These are phyloP conservation scores for Rhinolophus sinicus DNA, from an alignment of 2,113 vertebrate genomes.

Conservation along the genomic window DNA sequence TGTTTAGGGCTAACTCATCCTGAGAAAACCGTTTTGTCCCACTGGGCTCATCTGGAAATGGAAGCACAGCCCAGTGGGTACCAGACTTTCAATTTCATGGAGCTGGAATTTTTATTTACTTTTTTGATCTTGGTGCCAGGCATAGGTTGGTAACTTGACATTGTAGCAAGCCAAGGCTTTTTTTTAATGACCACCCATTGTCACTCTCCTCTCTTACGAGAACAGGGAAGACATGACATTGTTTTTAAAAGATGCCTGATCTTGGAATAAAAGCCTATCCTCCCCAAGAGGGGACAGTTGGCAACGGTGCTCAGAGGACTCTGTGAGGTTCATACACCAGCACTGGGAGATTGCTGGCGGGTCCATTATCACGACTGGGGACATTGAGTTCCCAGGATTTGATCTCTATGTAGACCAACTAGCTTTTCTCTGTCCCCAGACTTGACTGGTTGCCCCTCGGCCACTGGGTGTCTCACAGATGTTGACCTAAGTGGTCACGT, in stretches of 20 bases:
- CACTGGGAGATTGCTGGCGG: rapidly evolving
- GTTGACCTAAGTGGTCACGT: neutral
- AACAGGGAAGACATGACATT: neutral
- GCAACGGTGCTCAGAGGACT: rapidly evolving
- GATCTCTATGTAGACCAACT: neutral
- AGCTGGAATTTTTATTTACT: neutral
- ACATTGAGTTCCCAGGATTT: neutral
- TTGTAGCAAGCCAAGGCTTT: neutral
- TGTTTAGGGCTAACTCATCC: neutral
- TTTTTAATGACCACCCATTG: neutral
- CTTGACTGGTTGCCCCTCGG: neutral
- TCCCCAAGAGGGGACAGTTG: neutral
- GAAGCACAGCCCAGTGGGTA: neutral
- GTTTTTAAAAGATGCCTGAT: neutral
- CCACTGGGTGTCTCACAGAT: rapidly evolving
- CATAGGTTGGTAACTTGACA: neutral
- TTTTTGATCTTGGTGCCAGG: neutral
- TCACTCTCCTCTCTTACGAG: neutral
- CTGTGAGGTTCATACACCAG: no score
- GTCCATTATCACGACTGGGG: rapidly evolving
- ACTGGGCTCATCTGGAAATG: neutral
- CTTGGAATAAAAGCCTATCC: neutral
- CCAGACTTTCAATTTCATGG: neutral
- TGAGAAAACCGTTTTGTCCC: neutral
- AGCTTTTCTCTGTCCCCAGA: neutral